Conservation (phyloP, 2,888 invertebrate species). For the Cremastinae sp. region DNA sequence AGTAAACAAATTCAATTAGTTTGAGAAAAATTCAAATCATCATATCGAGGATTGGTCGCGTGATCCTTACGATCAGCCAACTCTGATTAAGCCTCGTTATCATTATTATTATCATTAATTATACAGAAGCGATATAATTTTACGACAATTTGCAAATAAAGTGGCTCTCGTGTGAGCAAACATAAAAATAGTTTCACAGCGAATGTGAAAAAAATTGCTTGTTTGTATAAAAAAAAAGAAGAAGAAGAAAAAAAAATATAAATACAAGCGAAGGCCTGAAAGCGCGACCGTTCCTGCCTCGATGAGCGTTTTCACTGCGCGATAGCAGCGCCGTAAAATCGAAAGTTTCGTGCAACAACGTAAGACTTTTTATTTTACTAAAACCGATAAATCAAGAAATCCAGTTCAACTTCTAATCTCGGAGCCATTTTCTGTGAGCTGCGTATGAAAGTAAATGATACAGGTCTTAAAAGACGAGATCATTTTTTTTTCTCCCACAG, state of each 20-base stretch:
- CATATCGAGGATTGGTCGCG: conserved; percentile 59
- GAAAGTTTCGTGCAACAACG: conserved; percentile 68
- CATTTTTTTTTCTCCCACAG: too few relatives aligned
- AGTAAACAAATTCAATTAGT: too few relatives aligned
- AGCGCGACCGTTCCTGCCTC: conserved; percentile 69
- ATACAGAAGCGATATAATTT: conserved; percentile 42
- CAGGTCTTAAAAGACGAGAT: neutral
- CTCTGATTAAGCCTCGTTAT: conserved; percentile 17
- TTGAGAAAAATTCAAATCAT: conserved; percentile 39
- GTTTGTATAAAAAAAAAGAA: neutral
- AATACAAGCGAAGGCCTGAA: conserved; percentile 68
- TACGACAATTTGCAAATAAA: conserved; percentile 4
- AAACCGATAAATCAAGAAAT: conserved; percentile 58
- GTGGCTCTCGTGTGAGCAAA: conserved; percentile 24
- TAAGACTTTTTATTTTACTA: conserved; percentile 60
- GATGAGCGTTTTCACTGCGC: conserved; percentile 63
- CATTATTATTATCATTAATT: conserved; percentile 35
- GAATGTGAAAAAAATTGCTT: neutral
- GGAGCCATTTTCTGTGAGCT: neutral
- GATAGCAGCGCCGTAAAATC: conserved; percentile 65
- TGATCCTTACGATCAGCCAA: conserved; percentile 44
- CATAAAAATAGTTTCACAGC: conserved; percentile 16
- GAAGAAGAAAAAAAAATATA: conserved; percentile 20
- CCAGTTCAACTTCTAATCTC: conserved; percentile 23
- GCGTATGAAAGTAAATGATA: neutral